Evolutionary conservation across 2,113 vertebrate genomes (phyloP).

Genomic region (Salvelinus alpinus): DNA sequence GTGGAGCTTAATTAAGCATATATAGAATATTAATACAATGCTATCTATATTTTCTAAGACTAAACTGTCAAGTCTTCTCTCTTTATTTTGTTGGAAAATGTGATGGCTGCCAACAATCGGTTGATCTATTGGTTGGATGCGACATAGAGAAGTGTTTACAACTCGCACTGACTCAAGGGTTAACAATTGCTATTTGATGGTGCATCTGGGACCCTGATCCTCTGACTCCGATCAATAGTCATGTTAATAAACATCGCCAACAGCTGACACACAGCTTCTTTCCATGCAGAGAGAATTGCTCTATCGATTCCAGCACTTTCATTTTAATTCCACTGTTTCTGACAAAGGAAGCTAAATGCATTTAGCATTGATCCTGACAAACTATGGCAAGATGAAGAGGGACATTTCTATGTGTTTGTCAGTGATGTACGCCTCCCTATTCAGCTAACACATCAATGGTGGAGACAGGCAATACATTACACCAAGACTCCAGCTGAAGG

Average conservation of each 20-base stretch:
- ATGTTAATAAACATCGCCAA: constrained; percentile 69
- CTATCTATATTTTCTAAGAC: no score
- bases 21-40: no score
- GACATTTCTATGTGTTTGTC: constrained; percentile 48
- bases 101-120: not conserved
- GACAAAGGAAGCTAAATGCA: constrained; percentile 58
- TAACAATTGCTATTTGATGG: constrained; percentile 64
- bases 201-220: constrained; percentile 40
- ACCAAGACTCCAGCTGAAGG: not conserved
- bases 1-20: no score
- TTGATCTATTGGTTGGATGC: constrained; percentile 37
- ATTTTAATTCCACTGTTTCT: constrained; percentile 68
- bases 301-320: constrained; percentile 61
- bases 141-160: constrained; percentile 55
- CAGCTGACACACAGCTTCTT: constrained; percentile 59
- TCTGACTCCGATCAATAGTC: constrained; percentile 68
- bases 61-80: not conserved
- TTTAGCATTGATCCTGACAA: constrained; percentile 53
- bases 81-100: not conserved
- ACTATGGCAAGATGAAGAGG: constrained; percentile 37
- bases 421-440: constrained; percentile 23
- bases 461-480: not conserved
- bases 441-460: constrained; percentile 4
- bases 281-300: constrained; percentile 60
- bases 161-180: constrained; percentile 50